These are phyloP conservation scores for Drosophila simulans DNA, from an alignment of 1,140 invertebrate species.

Conservation along the genomic window DNA sequence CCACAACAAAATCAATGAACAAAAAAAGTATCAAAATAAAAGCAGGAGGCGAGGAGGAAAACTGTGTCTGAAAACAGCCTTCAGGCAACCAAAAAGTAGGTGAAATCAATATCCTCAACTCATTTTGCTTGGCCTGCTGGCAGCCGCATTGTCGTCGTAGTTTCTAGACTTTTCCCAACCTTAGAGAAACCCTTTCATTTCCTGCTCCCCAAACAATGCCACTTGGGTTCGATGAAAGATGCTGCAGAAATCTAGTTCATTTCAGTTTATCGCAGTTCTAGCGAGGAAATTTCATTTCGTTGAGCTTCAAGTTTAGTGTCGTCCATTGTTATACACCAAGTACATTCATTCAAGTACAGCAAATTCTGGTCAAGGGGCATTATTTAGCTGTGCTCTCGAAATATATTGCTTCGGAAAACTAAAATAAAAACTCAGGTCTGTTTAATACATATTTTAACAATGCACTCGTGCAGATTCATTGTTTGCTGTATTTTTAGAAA, in stretches of 20 bases:
- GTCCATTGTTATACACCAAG: conserved; percentile 29
- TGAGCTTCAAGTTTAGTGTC: conserved; percentile 56
- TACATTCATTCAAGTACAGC: conserved; percentile 20
- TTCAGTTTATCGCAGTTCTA: conserved; percentile 58
- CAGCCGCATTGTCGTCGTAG: conserved; percentile 51
- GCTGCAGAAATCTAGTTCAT: conserved; percentile 59
- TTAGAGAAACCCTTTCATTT: conserved; percentile 42
- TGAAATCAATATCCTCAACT: conserved; percentile 76
- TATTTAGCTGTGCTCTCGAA: background rate
- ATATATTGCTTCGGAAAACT: background rate
- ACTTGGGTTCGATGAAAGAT: conserved; percentile 51
- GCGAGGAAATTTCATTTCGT: conserved; percentile 60
- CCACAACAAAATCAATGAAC: conserved; percentile 35
- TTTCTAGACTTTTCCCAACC: conserved; percentile 18
- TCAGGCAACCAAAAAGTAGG: conserved; percentile 59
- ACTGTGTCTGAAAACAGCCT: conserved; percentile 29
- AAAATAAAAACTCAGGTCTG: background rate
- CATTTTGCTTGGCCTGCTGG: conserved; percentile 56
- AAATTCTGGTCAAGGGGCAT: background rate
- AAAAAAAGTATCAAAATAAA: conserved; percentile 15
- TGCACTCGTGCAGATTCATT: no score
- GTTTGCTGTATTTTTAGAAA: background rate
- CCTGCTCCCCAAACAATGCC: conserved; percentile 45
- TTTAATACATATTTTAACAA: no score
- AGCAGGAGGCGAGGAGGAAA: conserved; percentile 12